phyloP scores from a whole-genome alignment of 2,888 invertebrate species.

The Anarsia innoxiella region DNA sequence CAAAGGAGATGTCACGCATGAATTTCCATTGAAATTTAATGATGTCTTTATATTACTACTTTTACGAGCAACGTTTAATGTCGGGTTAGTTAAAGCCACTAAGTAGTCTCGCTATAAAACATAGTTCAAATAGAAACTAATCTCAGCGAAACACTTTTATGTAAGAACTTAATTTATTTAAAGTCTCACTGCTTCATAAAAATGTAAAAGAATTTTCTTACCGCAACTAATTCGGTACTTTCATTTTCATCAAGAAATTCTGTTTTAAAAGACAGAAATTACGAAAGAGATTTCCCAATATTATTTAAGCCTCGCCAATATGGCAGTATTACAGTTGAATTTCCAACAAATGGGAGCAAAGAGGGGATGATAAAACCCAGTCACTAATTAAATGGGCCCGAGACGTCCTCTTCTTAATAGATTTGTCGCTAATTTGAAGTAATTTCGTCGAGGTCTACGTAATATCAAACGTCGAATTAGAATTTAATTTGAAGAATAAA shows the following conservation, averaged over 20 bases:
- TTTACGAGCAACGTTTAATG: conserved; percentile 30
- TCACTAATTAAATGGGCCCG: conserved; percentile 70
- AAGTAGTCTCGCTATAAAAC: too few relatives aligned
- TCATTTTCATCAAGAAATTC: conserved; percentile 3
- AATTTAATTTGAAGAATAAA: conserved; percentile 35
- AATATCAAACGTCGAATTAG: conserved; percentile 48
- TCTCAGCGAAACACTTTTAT: too few relatives aligned
- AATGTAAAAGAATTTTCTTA: conserved; percentile 1
- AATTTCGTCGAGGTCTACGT: conserved; percentile 46
- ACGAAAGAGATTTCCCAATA: conserved; percentile 38
- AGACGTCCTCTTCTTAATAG: conserved; percentile 66
- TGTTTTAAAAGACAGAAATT: conserved; percentile 21
- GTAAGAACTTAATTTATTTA: too few relatives aligned
- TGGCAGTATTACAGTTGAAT: conserved; percentile 54
- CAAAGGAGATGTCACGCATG: conserved; percentile 54
- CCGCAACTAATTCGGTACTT: too few relatives aligned
- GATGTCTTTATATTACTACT: conserved; percentile 31
- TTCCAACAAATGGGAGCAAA: conserved; percentile 56
- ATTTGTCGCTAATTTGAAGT: conserved; percentile 69
- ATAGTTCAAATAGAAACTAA: too few relatives aligned
- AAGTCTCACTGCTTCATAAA: not conserved
- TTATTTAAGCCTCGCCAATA: conserved; percentile 64
- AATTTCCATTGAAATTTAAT: conserved; percentile 42
- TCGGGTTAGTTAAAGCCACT: too few relatives aligned
- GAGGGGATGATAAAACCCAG: conserved; percentile 67